A percentile compares a stretch with the other conserved stretches of the same genome.
These are phyloP conservation scores for Plagodis dolabraria DNA, from an alignment of 2,888 invertebrate genomes.

Conservation along the genomic window DNA sequence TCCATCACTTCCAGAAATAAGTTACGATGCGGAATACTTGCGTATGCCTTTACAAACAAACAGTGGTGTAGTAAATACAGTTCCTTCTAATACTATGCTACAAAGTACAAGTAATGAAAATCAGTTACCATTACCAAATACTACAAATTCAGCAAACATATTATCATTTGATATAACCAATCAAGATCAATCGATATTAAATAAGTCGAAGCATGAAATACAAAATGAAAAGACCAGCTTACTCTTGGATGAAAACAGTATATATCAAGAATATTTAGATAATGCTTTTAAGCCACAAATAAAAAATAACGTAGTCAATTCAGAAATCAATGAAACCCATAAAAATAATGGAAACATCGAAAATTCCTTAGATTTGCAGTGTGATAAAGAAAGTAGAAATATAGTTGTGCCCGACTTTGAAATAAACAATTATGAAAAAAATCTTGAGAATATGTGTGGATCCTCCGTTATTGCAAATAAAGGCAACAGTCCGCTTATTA, in stretches of 20 bases:
- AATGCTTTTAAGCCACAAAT: conserved; percentile 1
- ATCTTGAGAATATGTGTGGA: neutral
- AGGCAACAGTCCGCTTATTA: neutral
- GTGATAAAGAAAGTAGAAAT: conserved; percentile 1
- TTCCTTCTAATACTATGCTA: conserved; percentile 27
- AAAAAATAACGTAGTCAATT: conserved; percentile 1
- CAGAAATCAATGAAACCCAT: neutral
- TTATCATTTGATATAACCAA: neutral
- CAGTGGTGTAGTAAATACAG: conserved; percentile 35
- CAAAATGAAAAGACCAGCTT: neutral
- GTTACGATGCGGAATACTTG: conserved; percentile 64
- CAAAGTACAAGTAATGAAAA: conserved; percentile 24
- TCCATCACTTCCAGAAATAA: conserved; percentile 56
- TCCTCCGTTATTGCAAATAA: neutral
- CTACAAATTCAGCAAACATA: neutral
- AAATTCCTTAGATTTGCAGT: neutral
- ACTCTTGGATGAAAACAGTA: conserved; percentile 3
- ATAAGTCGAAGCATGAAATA: neutral
- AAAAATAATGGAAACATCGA: neutral
- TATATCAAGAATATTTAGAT: conserved; percentile 6
- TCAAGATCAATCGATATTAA: neutral
- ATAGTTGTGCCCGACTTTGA: neutral
- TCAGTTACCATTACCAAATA: neutral
- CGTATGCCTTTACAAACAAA: conserved; percentile 44
- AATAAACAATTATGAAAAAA: neutral